Base-by-base conservation (phyloP, 2,797 vertebrate species). In the Megaceryle alcyon region DNA sequence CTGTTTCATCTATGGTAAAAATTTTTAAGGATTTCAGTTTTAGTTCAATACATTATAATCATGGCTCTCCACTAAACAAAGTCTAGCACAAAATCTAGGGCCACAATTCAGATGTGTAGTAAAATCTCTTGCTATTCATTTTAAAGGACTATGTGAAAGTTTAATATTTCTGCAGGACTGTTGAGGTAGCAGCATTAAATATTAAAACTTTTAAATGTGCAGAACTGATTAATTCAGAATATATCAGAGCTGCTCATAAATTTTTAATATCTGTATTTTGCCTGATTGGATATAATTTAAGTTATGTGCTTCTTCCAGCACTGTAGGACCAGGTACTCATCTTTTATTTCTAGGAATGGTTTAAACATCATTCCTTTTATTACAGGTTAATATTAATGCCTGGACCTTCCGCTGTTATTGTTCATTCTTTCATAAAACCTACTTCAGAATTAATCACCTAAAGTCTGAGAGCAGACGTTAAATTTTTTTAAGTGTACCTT, bases 211-310 rank as follows among this genome's bases (percentile, higher is more conserved):
- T 96, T 97, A 98, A 98, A 98, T 98, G 95, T 97, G 97, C 96
- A 96, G 97, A 92, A 90, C 96, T 98, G 97, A 98, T 98, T 98
- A 98, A 98, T 98, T 98, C 97, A 97, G 98, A 98, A 94, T 98
- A 97, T 97, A 98, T 97, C 94, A 96, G 96, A 97, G 92, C 75
- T 95, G 59, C 78, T 97, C 92, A 97, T 98, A 96, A 98, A 98
- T 98, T 26, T 98, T 98, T 98, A 97, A 98, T 98, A 94, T 71
- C 90, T 94, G 70, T 97, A 97, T 98, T 97, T 98, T 97, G 76
- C 93, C 94, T 97, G 96, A 98, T 97, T 98, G 93, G 82, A 82
- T 98, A 95, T 98, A 97, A 97, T 96, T 97, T 97, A 97, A 96
- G 93, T 77, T 94, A 66, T 91, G 82, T 92, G 85, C 61, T 88